A percentile compares a stretch with the other conserved stretches of the same genome.
Evolutionary conservation across 1,140 invertebrate species (phyloP).

Genomic region (Chelonus insularis): DNA sequence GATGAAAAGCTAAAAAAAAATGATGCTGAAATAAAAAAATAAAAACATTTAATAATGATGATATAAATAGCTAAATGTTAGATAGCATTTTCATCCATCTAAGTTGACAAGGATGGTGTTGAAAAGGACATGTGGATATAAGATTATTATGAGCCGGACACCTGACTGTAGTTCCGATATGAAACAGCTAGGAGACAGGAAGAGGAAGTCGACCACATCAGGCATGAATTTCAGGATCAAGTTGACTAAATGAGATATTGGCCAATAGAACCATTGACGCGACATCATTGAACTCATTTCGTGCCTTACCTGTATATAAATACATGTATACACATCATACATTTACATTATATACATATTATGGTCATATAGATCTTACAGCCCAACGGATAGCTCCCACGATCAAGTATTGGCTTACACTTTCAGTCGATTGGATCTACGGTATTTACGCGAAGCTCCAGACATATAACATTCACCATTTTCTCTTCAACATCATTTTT

Average conservation of each 20-base stretch:
- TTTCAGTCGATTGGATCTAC: slow-evolving; percentile 43
- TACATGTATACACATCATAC: not conserved
- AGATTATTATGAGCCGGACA: slow-evolving; percentile 31
- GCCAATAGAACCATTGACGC: slow-evolving; percentile 26
- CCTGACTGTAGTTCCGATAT: slow-evolving; percentile 48
- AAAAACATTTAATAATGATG: too few relatives aligned
- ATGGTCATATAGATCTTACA: slow-evolving; percentile 1
- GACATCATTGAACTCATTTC: not conserved
- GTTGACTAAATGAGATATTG: slow-evolving; percentile 13
- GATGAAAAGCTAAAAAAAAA: too few relatives aligned
- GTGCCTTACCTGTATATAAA: not conserved
- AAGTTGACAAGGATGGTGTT: too few relatives aligned
- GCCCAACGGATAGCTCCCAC: slow-evolving; percentile 22
- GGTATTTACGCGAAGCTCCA: slow-evolving; percentile 42
- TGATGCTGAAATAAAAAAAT: too few relatives aligned
- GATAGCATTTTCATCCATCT: too few relatives aligned
- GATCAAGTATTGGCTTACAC: slow-evolving; percentile 47
- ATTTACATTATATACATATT: not conserved
- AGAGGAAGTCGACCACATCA: slow-evolving; percentile 50
- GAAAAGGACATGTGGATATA: not conserved
- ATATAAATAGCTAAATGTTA: too few relatives aligned
- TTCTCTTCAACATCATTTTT: too few relatives aligned
- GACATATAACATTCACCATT: too few relatives aligned
- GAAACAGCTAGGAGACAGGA: slow-evolving; percentile 38
- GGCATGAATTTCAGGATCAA: slow-evolving; percentile 27